These are phyloP conservation scores for Montipora sp. DNA, from an alignment of 64 coral and sea anemone genomes.

Conservation along the genomic window DNA sequence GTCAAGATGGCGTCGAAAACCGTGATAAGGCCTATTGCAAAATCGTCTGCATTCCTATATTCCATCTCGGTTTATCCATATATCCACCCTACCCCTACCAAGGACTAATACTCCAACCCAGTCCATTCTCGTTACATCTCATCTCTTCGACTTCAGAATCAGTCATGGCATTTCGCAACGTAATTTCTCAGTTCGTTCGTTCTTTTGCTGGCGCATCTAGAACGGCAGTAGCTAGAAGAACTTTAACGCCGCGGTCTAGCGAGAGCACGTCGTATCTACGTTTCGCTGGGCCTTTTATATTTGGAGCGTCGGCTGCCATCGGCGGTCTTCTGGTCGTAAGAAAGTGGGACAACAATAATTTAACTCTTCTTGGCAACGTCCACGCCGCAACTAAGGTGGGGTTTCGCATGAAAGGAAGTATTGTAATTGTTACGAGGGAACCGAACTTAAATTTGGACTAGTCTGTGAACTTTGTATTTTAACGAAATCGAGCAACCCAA, in stretches of 20 bases:
- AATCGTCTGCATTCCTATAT: too few relatives aligned
- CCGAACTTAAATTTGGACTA: neutral
- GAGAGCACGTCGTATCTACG: conserved; percentile 40
- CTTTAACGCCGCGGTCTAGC: conserved; percentile 24
- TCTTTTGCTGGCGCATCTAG: conserved; percentile 38
- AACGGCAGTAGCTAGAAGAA: conserved; percentile 2
- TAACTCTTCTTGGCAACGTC: conserved; percentile 57
- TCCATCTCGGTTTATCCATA: neutral
- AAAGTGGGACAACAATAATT: conserved; percentile 62
- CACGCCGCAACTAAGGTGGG: conserved; percentile 78
- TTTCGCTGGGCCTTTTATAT: conserved; percentile 68
- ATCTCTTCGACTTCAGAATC: neutral
- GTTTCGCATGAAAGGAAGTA: conserved; percentile 1
- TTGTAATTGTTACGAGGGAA: neutral
- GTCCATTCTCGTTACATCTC: neutral
- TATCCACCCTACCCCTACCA: neutral
- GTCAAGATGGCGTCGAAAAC: too few relatives aligned
- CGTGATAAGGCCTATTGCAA: too few relatives aligned
- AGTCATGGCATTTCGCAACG: conserved; percentile 56
- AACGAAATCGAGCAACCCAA: too few relatives aligned
- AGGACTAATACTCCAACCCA: neutral
- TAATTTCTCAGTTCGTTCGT: conserved; percentile 20
- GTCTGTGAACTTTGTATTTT: neutral
- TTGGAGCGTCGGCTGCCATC: conserved; percentile 63
- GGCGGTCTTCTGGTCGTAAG: conserved; percentile 53